A percentile compares a stretch with the other conserved stretches of the same genome.
Conservation (phyloP, 2,888 invertebrate species). For the Myopa tessellatipennis region DNA sequence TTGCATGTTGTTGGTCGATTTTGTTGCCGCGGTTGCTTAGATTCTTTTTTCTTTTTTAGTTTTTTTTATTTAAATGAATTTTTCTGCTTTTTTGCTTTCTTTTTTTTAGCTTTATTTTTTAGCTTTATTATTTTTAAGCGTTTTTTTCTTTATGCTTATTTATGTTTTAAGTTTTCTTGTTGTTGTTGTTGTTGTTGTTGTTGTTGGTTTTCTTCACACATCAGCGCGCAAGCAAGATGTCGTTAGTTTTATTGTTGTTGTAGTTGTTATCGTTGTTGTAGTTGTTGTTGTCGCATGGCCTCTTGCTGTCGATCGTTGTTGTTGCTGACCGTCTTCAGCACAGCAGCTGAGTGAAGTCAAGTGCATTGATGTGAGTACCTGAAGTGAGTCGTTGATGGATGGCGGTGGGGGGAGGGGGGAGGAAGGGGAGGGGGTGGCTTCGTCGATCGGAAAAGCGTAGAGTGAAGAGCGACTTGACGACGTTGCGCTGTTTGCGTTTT, state of each 20-base stretch:
- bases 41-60: not conserved
- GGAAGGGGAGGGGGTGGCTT: not conserved
- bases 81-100: not conserved
- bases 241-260: not conserved
- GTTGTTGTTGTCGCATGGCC: constrained; percentile 7
- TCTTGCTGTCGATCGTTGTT: not conserved
- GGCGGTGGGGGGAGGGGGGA: not conserved
- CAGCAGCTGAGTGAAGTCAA: not conserved
- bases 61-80: not conserved
- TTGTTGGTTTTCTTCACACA: constrained; percentile 20
- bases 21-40: not conserved
- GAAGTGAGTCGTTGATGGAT: not conserved
- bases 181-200: not conserved
- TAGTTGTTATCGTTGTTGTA: not conserved
- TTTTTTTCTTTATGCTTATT: not conserved
- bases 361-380: not conserved
- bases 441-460: not conserved
- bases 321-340: not conserved
- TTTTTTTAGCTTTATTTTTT: too few species aligned
- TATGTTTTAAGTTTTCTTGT: not conserved
- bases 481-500: constrained; percentile 14
- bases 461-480: not conserved
- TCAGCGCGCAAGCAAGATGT: constrained; percentile 10
- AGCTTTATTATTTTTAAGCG: not conserved
- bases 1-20: constrained; percentile 8